phyloP scores from a whole-genome alignment of 2,888 invertebrate species.

The Idaea aversata region DNA sequence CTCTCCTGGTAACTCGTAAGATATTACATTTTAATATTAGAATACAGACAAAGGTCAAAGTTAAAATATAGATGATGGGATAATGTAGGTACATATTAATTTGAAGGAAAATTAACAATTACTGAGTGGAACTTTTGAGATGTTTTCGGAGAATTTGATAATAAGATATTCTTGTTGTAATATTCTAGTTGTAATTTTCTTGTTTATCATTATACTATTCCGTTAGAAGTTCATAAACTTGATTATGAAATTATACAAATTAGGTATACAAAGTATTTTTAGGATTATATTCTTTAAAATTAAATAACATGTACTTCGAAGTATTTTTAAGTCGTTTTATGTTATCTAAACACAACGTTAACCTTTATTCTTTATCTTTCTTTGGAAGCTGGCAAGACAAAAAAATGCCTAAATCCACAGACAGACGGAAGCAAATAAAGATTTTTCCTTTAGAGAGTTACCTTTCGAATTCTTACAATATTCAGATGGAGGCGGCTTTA shows the following conservation, averaged over 20 bases:
- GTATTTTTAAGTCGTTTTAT: not conserved
- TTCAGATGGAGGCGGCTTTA: constrained; percentile 67
- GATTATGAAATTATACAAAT: too few species aligned
- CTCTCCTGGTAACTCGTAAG: constrained; percentile 10
- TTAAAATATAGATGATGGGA: not conserved
- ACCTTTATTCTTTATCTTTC: not conserved
- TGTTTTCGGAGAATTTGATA: too few species aligned
- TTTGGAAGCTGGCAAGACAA: constrained; percentile 22
- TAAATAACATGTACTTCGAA: not conserved
- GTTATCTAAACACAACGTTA: constrained; percentile 6
- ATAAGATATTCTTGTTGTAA: too few species aligned
- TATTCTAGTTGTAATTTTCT: too few species aligned
- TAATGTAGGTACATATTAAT: not conserved
- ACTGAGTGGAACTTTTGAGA: not conserved
- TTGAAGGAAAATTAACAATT: not conserved
- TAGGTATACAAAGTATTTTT: too few species aligned
- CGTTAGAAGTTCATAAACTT: too few species aligned
- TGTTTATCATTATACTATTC: too few species aligned
- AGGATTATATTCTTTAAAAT: too few species aligned
- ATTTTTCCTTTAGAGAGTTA: constrained; percentile 56
- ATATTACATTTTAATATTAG: constrained; percentile 1
- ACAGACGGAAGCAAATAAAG: constrained; percentile 37
- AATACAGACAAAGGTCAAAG: constrained; percentile 1
- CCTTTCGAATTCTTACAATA: constrained; percentile 67
- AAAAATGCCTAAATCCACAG: constrained; percentile 38